Evolutionary conservation across 2,113 vertebrate genomes (phyloP), one percentile per base, ranked within the genome.

Genomic region (Nothocercus julius): DNA sequence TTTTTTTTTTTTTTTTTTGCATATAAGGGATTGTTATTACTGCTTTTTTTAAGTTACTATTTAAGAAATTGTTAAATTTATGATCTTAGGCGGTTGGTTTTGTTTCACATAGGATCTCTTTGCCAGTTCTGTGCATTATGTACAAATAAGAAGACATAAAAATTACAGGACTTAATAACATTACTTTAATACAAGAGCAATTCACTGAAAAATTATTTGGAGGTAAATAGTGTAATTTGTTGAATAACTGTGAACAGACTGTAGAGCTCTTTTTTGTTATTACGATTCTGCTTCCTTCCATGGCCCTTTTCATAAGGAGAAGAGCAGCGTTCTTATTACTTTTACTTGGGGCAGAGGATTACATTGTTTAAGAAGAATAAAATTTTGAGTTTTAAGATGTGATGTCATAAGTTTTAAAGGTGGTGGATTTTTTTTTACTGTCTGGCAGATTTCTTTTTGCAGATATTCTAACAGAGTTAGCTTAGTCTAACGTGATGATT

Each of bases 401-500:
- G 63, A 85, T 79, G 85, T 87, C 62, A 76, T 58, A 73, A 87
- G 86, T 87, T 89, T 79, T n/a, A 75, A 49, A 85, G 87, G 64
- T 64, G 7, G 6, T 67, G 84, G 28, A 8, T 32, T 7, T 53
- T 93, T 93, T 89, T 89, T 90, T 81, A 58, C 44, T 54, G 66
- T 93, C 74, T 93, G 66, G 13, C 30, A 92, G 78, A 68, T 75
- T 89, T 85, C 61, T 93, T 85, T 95, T 96, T 92, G 87, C 69
- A 91, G 89, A 87, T 93, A 77, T 28, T 85, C 70, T 89, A 85
- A 54, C 54, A 74, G 90, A 49, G 80, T 58, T 96, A 92, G 85
- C 82, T 92, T 79, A 91, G 92, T 92, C 96, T 94, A 90, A 91
- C 93, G 90, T 85, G 88, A 91, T 87, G 79, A 83, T 93, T 94